These are phyloP conservation scores for Orthonevra nobilis DNA, from an alignment of 2,888 invertebrate genomes.

Conservation along the genomic window DNA sequence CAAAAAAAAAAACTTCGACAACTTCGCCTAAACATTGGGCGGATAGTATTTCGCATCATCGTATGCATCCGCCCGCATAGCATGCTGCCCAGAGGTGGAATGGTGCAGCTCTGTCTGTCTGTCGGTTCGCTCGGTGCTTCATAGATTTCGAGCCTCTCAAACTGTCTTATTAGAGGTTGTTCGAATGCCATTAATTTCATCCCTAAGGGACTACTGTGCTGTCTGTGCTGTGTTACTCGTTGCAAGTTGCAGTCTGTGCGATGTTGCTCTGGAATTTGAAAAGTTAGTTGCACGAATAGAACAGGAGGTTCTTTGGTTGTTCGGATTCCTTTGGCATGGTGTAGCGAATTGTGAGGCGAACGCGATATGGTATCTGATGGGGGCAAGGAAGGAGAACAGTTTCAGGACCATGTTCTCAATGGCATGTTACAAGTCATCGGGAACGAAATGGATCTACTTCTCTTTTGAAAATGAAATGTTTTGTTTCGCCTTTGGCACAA, in stretches of 20 bases:
- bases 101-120: too few species aligned
- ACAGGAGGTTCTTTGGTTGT: slow-evolving; percentile 4
- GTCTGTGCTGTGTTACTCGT: slow-evolving; percentile 31
- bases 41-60: slow-evolving; percentile 59
- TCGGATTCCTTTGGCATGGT: slow-evolving; percentile 50
- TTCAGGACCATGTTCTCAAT: slow-evolving; percentile 41
- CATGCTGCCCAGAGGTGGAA: too few species aligned
- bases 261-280: slow-evolving; percentile 69
- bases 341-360: slow-evolving; percentile 57
- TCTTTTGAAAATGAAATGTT: slow-evolving; percentile 62
- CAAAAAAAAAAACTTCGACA: too few species aligned
- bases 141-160: slow-evolving; percentile 69
- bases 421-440: slow-evolving; percentile 66
- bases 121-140: slow-evolving; percentile 41
- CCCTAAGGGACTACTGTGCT: slow-evolving; percentile 70
- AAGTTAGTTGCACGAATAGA: slow-evolving; percentile 66
- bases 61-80: slow-evolving; percentile 57
- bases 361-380: slow-evolving; percentile 40
- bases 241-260: slow-evolving; percentile 47
- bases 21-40: slow-evolving; percentile 50
- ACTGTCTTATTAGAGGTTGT: slow-evolving; percentile 71
- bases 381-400: slow-evolving; percentile 43
- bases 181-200: slow-evolving; percentile 70
- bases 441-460: slow-evolving; percentile 58
- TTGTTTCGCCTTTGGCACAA: slow-evolving; percentile 59